Base-by-base conservation (phyloP, 1,140 invertebrate species). In the Psix sp. region DNA sequence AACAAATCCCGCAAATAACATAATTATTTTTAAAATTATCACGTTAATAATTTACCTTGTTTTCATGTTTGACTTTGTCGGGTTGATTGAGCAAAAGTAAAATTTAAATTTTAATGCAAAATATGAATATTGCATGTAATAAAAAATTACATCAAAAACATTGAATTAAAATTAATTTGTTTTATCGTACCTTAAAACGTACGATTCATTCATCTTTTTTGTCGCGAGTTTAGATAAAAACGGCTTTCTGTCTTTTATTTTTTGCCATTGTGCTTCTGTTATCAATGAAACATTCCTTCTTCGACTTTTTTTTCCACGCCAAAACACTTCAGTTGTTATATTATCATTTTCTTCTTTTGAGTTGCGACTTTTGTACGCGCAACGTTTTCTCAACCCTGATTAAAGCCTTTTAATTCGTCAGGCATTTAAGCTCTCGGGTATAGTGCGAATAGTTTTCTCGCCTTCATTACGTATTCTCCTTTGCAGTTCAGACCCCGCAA, bases 401-500 rank as follows among this genome's bases (percentile, higher is more conserved):
- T 60, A 65, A 65, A 59, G 52, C 48, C 62, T 72, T 60, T 65
- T 43, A 65, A 36, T 57, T 57, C 56, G 62, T 76, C 68, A 52
- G 67, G 57, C 70, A 76, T 77, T 80, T 76, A 63, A 72, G 57
- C 65, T 52, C n/a, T 11, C 16, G 20, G 15, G 26, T 63, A 59
- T 13, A 31, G 43, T 20, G 42, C 33, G 59, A 71, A 73, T 72
- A 71, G 60, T 72, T 73, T 74, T 76, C 73, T 52, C 60, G 31
- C 60, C 70, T 62, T 82, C 77, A 73, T 83, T 82, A 81, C 5
- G 75, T 79, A 83, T 83, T 83, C 82, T 77, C 67, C 57, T 49
- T 70, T 51, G 59, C 46, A 62, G 70, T 76, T 77, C 77, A 75
- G 74, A 79, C 29, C 71, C 74, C 59, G 66, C 74, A 76, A 75